Conservation (phyloP, 2,888 invertebrate species). For the Parapristionchus giblindavisi region DNA sequence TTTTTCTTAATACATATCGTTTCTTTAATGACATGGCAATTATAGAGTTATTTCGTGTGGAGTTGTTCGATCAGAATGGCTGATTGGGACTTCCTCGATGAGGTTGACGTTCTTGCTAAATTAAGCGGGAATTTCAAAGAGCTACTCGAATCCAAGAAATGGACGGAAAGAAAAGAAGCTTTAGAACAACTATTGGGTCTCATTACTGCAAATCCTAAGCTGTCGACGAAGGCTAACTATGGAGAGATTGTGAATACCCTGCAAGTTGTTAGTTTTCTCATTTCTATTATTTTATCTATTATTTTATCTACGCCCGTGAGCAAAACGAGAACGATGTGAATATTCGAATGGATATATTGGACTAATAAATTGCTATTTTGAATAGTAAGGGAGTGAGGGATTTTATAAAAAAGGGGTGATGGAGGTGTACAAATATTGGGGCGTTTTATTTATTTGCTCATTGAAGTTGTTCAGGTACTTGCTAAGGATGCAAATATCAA, state of each 20-base stretch:
- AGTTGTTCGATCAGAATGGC: slow-evolving; percentile 40
- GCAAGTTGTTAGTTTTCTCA: slow-evolving; percentile 78
- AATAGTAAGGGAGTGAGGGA: too few relatives aligned
- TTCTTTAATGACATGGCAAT: too few relatives aligned
- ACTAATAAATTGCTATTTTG: not conserved
- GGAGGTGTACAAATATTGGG: slow-evolving; percentile 34
- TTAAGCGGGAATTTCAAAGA: slow-evolving; percentile 95
- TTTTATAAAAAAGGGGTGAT: not conserved
- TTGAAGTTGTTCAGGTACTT: slow-evolving; percentile 78
- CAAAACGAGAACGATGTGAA: not conserved
- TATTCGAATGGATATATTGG: not conserved
- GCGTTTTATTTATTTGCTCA: not conserved
- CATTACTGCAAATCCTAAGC: slow-evolving; percentile 77
- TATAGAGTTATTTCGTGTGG: not conserved
- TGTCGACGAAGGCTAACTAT: slow-evolving; percentile 88
- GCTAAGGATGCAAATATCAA: slow-evolving; percentile 93
- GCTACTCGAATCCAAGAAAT: slow-evolving; percentile 92
- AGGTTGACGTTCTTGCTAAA: slow-evolving; percentile 90
- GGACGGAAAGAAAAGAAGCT: slow-evolving; percentile 90
- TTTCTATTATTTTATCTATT: not conserved
- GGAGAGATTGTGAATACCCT: slow-evolving; percentile 86
- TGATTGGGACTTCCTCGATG: slow-evolving; percentile 84
- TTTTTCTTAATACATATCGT: too few relatives aligned
- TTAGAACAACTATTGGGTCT: slow-evolving; percentile 76
- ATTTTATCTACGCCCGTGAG: not conserved